Conservation (phyloP, 2,113 vertebrate genomes). For the Erythrolamprus reginae region DNA sequence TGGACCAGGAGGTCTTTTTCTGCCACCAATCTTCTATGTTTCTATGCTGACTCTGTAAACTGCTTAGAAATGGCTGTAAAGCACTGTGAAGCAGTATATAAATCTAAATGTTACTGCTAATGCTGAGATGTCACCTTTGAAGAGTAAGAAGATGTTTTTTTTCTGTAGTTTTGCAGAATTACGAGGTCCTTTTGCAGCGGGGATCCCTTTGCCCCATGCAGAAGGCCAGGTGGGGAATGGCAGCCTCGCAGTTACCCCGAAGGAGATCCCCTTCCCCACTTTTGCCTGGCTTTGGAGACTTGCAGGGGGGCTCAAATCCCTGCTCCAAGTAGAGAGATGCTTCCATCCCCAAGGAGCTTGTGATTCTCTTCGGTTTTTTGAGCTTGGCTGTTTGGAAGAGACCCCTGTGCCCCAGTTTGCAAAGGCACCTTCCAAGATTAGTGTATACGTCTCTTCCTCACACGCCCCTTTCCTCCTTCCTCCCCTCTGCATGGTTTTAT, state of each 20-base stretch:
- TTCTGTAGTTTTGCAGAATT: background rate
- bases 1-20: too few species aligned
- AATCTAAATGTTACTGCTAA: too few species aligned
- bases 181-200: background rate
- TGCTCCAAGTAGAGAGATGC: background rate
- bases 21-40: too few species aligned
- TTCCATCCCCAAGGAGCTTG: background rate
- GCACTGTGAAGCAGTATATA: too few species aligned
- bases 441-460: background rate
- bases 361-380: background rate
- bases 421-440: background rate
- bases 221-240: background rate
- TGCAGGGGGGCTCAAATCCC: background rate
- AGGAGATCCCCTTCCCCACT: background rate
- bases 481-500: fast-evolving
- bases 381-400: background rate
- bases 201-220: background rate
- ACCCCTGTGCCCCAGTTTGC: background rate
- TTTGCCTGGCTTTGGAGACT: background rate
- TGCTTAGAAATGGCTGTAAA: too few species aligned
- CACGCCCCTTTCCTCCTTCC: fast-evolving
- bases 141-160: background rate
- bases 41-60: too few species aligned
- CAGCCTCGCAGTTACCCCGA: background rate
- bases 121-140: background rate